Evolutionary conservation across 2,888 invertebrate genomes (phyloP).

Genomic region (Euplexia lucipara): DNA sequence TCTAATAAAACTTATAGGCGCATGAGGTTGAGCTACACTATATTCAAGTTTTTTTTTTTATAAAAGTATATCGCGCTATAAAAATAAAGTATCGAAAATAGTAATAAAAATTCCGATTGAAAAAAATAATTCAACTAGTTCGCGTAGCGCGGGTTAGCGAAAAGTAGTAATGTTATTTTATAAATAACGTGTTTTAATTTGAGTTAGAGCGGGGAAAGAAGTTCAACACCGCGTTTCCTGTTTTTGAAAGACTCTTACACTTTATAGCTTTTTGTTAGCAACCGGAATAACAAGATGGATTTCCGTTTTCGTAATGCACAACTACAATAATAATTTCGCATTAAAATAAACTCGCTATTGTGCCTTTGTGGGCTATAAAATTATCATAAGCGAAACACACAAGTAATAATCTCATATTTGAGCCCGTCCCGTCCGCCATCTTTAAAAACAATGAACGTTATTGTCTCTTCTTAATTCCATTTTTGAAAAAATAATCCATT

Average conservation of each 20-base stretch:
- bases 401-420: conserved; percentile 88
- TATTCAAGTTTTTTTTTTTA: conserved; percentile 11
- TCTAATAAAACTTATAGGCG: conserved; percentile 43
- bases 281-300: conserved; percentile 79
- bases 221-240: conserved; percentile 76
- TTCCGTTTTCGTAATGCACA: conserved; percentile 75
- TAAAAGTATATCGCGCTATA: conserved; percentile 33
- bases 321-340: conserved; percentile 73
- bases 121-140: conserved; percentile 30
- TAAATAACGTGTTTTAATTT: conserved; percentile 60
- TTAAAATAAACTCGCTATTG: conserved; percentile 79
- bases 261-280: conserved; percentile 68
- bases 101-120: conserved; percentile 49
- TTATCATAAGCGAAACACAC: conserved; percentile 85
- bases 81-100: conserved; percentile 51
- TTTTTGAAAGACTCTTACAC: conserved; percentile 68
- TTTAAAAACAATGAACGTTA: conserved; percentile 90
- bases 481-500: conserved; percentile 91
- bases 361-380: conserved; percentile 82
- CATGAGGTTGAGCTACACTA: conserved; percentile 5
- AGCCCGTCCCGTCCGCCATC: conserved; percentile 85
- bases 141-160: conserved; percentile 38
- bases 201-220: conserved; percentile 69
- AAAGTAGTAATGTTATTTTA: conserved; percentile 57
- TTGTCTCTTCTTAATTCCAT: conserved; percentile 91